Evolutionary conservation across 2,888 invertebrate species (phyloP).

Genomic region (Iphiclides podalirius): DNA sequence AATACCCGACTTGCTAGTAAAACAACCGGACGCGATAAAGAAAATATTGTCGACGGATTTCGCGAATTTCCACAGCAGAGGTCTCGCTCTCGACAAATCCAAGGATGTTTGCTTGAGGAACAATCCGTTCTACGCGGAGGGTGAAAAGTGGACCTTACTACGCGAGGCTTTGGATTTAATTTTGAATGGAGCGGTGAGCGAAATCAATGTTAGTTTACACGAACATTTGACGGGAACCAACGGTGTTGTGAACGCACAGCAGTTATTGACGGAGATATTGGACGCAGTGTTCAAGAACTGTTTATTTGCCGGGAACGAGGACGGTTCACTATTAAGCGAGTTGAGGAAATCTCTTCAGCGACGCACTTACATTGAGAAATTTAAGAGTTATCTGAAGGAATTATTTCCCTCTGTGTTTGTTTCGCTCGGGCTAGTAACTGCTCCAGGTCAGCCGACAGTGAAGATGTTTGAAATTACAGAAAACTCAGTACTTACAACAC

Average conservation of each 20-base stretch:
- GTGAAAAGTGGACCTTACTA: slow-evolving; percentile 70
- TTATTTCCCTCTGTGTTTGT: slow-evolving; percentile 66
- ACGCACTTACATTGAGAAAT: slow-evolving; percentile 46
- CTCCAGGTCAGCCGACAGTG: slow-evolving; percentile 45
- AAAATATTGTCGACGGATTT: slow-evolving; percentile 71
- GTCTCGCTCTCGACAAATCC: slow-evolving; percentile 73
- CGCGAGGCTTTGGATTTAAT: slow-evolving; percentile 58
- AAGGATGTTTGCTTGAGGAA: slow-evolving; percentile 76
- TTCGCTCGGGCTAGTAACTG: slow-evolving; percentile 48
- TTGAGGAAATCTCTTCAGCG: slow-evolving; percentile 50
- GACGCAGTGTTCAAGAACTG: slow-evolving; percentile 68
- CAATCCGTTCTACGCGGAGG: slow-evolving; percentile 75
- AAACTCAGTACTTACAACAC: slow-evolving; percentile 49
- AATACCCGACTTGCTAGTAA: slow-evolving; percentile 69
- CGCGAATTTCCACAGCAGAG: slow-evolving; percentile 71
- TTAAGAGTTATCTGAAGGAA: slow-evolving; percentile 64
- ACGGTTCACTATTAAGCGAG: slow-evolving; percentile 47
- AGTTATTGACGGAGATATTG: slow-evolving; percentile 70
- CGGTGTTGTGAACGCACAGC: slow-evolving; percentile 71
- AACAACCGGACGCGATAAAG: slow-evolving; percentile 65
- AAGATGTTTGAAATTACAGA: slow-evolving; percentile 42
- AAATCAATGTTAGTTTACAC: slow-evolving; percentile 60
- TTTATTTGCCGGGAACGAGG: slow-evolving; percentile 53
- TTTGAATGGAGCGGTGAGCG: slow-evolving; percentile 50
- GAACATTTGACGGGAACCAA: slow-evolving; percentile 74